Conservation (phyloP, 2,888 invertebrate genomes). For the Unio delphinus region DNA sequence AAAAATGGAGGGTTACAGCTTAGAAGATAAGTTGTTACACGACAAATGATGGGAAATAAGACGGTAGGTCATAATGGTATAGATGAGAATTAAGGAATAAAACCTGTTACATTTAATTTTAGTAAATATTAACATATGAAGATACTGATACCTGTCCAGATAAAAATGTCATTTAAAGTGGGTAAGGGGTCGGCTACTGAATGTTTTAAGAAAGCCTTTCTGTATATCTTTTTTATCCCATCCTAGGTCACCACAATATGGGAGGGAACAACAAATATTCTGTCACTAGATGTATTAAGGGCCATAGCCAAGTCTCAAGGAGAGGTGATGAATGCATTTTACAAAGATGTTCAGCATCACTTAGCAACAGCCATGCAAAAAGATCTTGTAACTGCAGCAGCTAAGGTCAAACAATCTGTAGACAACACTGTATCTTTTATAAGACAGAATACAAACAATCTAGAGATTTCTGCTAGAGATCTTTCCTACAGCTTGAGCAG, state of each 20-base stretch:
- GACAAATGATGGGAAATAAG: too few relatives aligned
- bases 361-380: slow-evolving; percentile 32
- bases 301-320: slow-evolving; percentile 73
- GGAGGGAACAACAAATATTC: slow-evolving; percentile 77
- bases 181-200: too few relatives aligned
- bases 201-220: not conserved
- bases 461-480: slow-evolving; percentile 73
- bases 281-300: slow-evolving; percentile 75
- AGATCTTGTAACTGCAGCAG: slow-evolving; percentile 34
- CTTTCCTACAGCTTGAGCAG: slow-evolving; percentile 73
- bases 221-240: slow-evolving; percentile 2
- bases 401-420: slow-evolving; percentile 44
- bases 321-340: slow-evolving; percentile 67
- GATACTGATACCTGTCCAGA: too few relatives aligned
- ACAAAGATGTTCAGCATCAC: slow-evolving; percentile 56
- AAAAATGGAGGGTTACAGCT: too few relatives aligned
- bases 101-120: too few relatives aligned
- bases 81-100: too few relatives aligned
- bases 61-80: too few relatives aligned
- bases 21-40: too few relatives aligned
- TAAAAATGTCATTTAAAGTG: too few relatives aligned
- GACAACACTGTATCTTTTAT: slow-evolving; percentile 26
- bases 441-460: slow-evolving; percentile 19
- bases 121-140: too few relatives aligned
- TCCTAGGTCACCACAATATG: slow-evolving; percentile 75